phyloP scores from a whole-genome alignment of 2,888 invertebrate species.

The Chirona hameri region DNA sequence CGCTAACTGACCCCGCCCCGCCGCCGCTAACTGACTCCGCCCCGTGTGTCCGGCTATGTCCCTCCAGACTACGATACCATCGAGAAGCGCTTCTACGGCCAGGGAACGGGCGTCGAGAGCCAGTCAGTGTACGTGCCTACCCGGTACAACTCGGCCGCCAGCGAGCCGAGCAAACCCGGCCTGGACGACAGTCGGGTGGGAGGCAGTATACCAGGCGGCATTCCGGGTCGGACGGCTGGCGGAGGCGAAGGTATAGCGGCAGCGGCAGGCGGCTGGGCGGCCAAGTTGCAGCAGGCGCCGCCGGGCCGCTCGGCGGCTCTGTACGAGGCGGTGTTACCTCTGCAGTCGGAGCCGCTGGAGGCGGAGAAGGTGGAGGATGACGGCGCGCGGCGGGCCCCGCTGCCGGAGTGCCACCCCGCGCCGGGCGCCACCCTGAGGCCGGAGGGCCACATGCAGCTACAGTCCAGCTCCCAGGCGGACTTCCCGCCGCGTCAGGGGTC shows the following conservation, averaged over 20 bases:
- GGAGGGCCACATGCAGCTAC: neutral
- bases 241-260: neutral
- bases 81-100: constrained; percentile 4
- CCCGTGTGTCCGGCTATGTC: neutral
- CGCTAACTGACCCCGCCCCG: too few relatives aligned
- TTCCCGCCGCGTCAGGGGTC: neutral
- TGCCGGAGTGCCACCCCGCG: neutral
- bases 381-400: neutral
- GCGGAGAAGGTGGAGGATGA: neutral
- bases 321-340: neutral
- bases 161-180: neutral
- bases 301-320: neutral
- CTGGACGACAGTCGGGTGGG: neutral
- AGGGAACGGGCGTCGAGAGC: neutral
- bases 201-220: neutral
- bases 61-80: neutral
- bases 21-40: too few relatives aligned
- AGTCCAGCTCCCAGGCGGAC: neutral
- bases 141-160: neutral
- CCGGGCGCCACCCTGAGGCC: neutral
- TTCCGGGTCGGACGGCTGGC: neutral
- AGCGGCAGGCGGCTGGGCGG: neutral
- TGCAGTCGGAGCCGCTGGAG: neutral
- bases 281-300: neutral
- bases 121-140: neutral